Evolutionary conservation across 1,140 invertebrate genomes (phyloP).

Genomic region (Littorina saxatilis): DNA sequence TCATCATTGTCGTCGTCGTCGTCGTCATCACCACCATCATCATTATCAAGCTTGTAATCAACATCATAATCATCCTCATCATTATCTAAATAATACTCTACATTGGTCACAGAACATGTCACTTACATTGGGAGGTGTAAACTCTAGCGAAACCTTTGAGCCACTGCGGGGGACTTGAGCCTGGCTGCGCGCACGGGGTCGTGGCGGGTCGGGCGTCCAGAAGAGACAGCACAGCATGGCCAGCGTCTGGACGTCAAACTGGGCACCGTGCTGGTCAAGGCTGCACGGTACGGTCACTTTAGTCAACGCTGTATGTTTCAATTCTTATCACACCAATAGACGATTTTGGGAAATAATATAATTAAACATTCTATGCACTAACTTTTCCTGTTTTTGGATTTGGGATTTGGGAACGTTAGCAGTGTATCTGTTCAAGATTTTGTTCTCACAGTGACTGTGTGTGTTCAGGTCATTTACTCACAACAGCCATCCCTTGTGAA

Average conservation of each 20-base stretch:
- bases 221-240: slow-evolving; percentile 94
- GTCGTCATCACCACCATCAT: too few relatives aligned
- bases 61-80: too few relatives aligned
- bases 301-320: neutral
- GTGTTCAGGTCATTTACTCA: too few relatives aligned
- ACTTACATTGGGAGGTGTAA: slow-evolving; percentile 67
- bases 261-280: slow-evolving; percentile 77
- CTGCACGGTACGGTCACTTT: too few relatives aligned
- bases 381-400: neutral
- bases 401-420: too few relatives aligned
- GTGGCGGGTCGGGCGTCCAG: slow-evolving; percentile 76
- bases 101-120: too few relatives aligned
- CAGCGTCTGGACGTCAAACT: slow-evolving; percentile 93
- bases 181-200: neutral
- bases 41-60: too few relatives aligned
- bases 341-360: slow-evolving; percentile 4
- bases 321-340: neutral
- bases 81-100: too few relatives aligned
- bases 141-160: slow-evolving; percentile 55
- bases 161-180: neutral
- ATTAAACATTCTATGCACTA: neutral
- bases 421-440: too few relatives aligned
- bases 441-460: too few relatives aligned
- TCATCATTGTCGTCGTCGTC: too few relatives aligned
- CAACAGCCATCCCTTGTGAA: too few relatives aligned